A percentile compares a stretch with the other conserved stretches of the same genome.
phyloP scores from a whole-genome alignment of 2,888 invertebrate species.

The Clostera curtula region DNA sequence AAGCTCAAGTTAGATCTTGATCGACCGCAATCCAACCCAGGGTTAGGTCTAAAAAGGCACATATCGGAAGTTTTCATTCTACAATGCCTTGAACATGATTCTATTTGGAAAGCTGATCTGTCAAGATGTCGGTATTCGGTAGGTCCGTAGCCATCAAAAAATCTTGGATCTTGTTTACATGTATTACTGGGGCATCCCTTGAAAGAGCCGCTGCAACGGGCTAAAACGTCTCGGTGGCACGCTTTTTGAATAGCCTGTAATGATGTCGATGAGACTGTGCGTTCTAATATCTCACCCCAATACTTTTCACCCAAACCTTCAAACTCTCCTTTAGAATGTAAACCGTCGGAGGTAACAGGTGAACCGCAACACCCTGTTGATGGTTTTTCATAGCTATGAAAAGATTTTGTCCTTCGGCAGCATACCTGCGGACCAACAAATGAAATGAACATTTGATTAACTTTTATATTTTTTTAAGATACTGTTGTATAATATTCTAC shows the following conservation, averaged over 20 bases:
- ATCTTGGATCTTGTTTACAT: conserved; percentile 64
- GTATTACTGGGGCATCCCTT: conserved; percentile 57
- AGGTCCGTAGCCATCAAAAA: conserved; percentile 57
- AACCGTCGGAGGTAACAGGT: conserved; percentile 61
- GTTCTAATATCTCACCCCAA: conserved; percentile 85
- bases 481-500: too few relatives aligned
- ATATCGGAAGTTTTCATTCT: conserved; percentile 65
- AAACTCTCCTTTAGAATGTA: conserved; percentile 74
- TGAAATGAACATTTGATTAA: too few relatives aligned
- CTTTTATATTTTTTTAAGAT: too few relatives aligned
- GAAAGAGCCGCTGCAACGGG: conserved; percentile 63
- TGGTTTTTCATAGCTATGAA: conserved; percentile 53
- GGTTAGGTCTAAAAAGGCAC: conserved; percentile 60
- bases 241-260: conserved; percentile 80
- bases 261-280: conserved; percentile 84
- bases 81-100: conserved; percentile 65
- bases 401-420: conserved; percentile 56
- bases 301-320: conserved; percentile 82
- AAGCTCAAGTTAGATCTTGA: conserved; percentile 68
- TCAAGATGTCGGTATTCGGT: conserved; percentile 62
- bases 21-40: conserved; percentile 57
- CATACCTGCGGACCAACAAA: conserved; percentile 55
- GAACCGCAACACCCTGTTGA: conserved; percentile 64
- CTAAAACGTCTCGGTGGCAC: conserved; percentile 58
- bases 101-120: conserved; percentile 64